Percentiles rank a stretch among this genome's conserved stretches.
Evolutionary conservation across 2,888 invertebrate genomes (phyloP).

Genomic region (Mesodorylaimus sp.): DNA sequence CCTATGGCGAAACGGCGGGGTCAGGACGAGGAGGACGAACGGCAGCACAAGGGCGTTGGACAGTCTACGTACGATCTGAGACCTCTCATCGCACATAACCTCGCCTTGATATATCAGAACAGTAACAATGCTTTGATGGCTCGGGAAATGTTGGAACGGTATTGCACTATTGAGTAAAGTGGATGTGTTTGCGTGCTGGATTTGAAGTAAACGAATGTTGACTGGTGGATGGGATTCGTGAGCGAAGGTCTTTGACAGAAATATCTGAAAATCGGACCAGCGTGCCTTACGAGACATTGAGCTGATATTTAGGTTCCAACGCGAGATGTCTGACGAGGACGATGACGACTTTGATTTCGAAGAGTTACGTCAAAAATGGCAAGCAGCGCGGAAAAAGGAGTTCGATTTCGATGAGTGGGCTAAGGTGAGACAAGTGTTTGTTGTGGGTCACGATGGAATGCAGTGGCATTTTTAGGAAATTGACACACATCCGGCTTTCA

Average conservation of each 20-base stretch:
- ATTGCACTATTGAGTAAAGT: constrained; percentile 22
- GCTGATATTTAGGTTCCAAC: neutral
- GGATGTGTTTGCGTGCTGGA: too few species aligned
- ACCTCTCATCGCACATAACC: constrained; percentile 26
- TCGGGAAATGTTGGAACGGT: constrained; percentile 21
- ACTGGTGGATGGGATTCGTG: too few species aligned
- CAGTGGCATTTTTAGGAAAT: constrained; percentile 41
- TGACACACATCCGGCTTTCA: constrained; percentile 77
- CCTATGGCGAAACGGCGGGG: constrained; percentile 14
- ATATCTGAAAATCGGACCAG: too few species aligned
- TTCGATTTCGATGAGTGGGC: constrained; percentile 1
- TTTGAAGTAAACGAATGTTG: too few species aligned
- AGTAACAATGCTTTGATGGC: constrained; percentile 23
- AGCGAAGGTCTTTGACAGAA: too few species aligned
- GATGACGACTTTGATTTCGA: neutral
- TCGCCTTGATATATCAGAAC: constrained; percentile 24
- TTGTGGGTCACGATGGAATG: too few species aligned
- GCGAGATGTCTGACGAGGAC: neutral
- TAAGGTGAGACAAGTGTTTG: neutral
- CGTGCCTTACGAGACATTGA: neutral
- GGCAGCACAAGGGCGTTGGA: neutral
- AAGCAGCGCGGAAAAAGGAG: neutral
- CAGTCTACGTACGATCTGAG: constrained; percentile 18
- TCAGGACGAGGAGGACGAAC: neutral
- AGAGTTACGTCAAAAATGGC: neutral